Evolutionary conservation across 1,140 invertebrate species (phyloP), one percentile per base, ranked within the genome.

Genomic region (Xylocopa sonorina): DNA sequence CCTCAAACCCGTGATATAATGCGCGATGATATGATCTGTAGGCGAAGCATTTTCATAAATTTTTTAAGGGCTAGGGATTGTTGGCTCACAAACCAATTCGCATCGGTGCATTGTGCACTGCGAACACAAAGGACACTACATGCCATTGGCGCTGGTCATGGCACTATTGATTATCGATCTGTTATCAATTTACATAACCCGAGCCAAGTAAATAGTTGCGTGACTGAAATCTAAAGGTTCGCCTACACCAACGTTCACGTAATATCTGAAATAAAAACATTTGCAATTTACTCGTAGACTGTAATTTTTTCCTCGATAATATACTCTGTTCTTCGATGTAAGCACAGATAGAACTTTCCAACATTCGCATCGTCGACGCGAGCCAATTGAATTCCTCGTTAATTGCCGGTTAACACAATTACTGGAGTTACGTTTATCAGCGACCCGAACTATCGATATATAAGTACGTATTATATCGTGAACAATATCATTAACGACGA

Each of bases 1-100:
- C 4, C n/a, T 27, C 2, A 12, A 38, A n/a, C 5, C 6, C n/a
- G 32, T 14, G 50, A 7, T 68, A 68, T 27, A 68, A 68, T 68
- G n/a, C 27, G 24, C 41, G 38, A 6, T 16, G 4, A 50, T 6
- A 7, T 34, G 53, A 72, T 72, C 60, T 60, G 38, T 29, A 46
- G 21, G 24, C 12, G 1, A 5, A 2, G 53, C 41, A 46, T 72
- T 60, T 72, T 48, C 57, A 73, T 73, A 73, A 34, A 73, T 50
- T 48, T 50, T 48, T 73, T 73, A 32, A 27, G 9, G 24, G 29
- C 14, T 6, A n/a, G 29, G 3, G 60, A 72, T 60, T 27, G n/a
- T n/a, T 21, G 51, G 6, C 29, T 2, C 32, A n/a, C 24, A 32
- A 16, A 32, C 69, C 14, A 72, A 34, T 71, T 57, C 68, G n/a